phyloP scores from a whole-genome alignment of 2,888 invertebrate species.

The Saturnia pavonia region DNA sequence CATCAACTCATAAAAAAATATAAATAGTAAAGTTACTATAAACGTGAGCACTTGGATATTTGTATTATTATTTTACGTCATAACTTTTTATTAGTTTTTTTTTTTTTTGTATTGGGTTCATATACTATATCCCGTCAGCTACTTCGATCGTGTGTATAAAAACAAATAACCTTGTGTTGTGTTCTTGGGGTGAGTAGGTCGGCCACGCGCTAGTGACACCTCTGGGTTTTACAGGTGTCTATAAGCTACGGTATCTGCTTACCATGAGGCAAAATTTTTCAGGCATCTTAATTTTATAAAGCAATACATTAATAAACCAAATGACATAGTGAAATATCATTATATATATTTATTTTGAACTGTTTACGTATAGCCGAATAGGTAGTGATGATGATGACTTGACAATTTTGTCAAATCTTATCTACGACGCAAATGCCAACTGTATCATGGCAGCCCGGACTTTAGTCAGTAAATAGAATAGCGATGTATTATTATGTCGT shows the following conservation, averaged over 20 bases:
- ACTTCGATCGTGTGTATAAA: neutral
- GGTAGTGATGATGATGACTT: conserved; percentile 19
- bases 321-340: neutral
- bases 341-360: neutral
- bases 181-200: too few relatives aligned
- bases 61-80: neutral
- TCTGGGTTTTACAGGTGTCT: too few relatives aligned
- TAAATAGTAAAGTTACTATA: neutral
- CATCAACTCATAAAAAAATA: neutral
- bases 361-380: neutral
- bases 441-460: neutral
- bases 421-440: conserved; percentile 22
- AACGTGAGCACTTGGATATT: neutral
- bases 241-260: too few relatives aligned
- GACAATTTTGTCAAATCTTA: conserved; percentile 23
- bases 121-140: neutral
- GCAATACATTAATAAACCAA: neutral
- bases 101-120: neutral
- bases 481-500: conserved; percentile 49
- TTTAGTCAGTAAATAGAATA: conserved; percentile 12
- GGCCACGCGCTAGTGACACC: too few relatives aligned
- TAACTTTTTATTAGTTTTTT: neutral
- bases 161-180: too few relatives aligned
- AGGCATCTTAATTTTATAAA: too few relatives aligned
- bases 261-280: too few relatives aligned